These are phyloP conservation scores for Anser brachyrhynchus DNA, from an alignment of 2,113 vertebrate genomes.

Conservation along the genomic window DNA sequence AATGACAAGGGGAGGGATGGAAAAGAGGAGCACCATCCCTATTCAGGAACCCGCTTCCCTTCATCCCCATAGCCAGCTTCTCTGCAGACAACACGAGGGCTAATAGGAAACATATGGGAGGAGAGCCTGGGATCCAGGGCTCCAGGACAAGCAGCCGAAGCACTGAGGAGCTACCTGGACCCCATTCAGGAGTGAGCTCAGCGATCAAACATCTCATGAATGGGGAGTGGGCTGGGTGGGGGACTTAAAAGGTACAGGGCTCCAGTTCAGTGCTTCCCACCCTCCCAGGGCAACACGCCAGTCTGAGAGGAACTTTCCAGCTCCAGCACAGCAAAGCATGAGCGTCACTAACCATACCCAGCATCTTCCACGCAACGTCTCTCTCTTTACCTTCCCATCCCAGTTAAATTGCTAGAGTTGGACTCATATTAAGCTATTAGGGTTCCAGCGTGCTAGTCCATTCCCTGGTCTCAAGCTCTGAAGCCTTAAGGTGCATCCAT, in stretches of 20 bases:
- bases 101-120: slow-evolving; percentile 32
- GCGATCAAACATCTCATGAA: slow-evolving; percentile 19
- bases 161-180: slow-evolving; percentile 33
- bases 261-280: slow-evolving; percentile 5
- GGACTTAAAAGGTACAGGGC: not conserved
- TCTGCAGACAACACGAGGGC: not conserved
- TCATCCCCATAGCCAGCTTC: not conserved
- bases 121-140: not conserved
- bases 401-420: not conserved
- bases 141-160: not conserved
- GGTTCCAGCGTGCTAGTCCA: not conserved
- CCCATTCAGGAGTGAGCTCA: slow-evolving; percentile 63
- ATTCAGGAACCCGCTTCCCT: not conserved
- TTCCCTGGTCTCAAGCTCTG: not conserved
- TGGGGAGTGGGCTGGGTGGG: slow-evolving; percentile 59
- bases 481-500: not conserved
- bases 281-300: slow-evolving; percentile 1
- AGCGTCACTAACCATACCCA: not conserved
- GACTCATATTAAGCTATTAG: not conserved
- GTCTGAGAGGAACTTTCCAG: not conserved
- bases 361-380: not conserved
- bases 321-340: not conserved
- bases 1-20: not conserved
- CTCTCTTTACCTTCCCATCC: not conserved
- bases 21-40: not conserved